phyloP scores from a whole-genome alignment of 1,140 invertebrate species.

The Diplogasteroides magnus region DNA sequence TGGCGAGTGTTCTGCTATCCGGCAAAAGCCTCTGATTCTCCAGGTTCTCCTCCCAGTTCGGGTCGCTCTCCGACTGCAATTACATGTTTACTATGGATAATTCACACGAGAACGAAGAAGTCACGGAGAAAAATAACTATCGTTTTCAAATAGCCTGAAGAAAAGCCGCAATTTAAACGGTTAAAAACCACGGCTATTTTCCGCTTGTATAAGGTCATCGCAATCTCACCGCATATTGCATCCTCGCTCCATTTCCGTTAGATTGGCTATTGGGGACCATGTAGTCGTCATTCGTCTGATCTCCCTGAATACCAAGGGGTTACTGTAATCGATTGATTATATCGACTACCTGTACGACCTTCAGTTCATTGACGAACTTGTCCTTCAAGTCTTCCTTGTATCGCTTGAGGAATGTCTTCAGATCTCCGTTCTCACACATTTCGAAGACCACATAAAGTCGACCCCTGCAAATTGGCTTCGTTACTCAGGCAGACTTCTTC shows the following conservation, averaged over 20 bases:
- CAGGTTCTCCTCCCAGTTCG: background rate
- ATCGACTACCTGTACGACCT: background rate
- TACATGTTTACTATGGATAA: too few relatives aligned
- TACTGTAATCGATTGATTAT: too few relatives aligned
- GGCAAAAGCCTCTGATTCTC: conserved; percentile 5
- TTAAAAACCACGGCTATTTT: too few relatives aligned
- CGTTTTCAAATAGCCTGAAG: conserved; percentile 1
- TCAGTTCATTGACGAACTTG: conserved; percentile 16
- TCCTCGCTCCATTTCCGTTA: too few relatives aligned
- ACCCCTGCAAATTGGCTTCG: conserved; percentile 16
- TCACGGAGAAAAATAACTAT: background rate
- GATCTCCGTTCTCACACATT: conserved; percentile 13
- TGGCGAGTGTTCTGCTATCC: conserved; percentile 5
- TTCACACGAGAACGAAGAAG: background rate
- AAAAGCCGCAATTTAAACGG: too few relatives aligned
- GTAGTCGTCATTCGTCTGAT: conserved; percentile 14
- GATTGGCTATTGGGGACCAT: background rate
- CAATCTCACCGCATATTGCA: conserved; percentile 13
- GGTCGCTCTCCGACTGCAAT: conserved; percentile 7
- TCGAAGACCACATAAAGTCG: conserved; percentile 19
- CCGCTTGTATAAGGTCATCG: too few relatives aligned
- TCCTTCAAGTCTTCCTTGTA: background rate
- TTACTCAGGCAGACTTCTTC: background rate
- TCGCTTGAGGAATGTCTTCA: conserved; percentile 9
- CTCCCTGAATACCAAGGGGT: too few relatives aligned